Conservation (phyloP, 2,113 vertebrate genomes). For the Callipepla californica region DNA sequence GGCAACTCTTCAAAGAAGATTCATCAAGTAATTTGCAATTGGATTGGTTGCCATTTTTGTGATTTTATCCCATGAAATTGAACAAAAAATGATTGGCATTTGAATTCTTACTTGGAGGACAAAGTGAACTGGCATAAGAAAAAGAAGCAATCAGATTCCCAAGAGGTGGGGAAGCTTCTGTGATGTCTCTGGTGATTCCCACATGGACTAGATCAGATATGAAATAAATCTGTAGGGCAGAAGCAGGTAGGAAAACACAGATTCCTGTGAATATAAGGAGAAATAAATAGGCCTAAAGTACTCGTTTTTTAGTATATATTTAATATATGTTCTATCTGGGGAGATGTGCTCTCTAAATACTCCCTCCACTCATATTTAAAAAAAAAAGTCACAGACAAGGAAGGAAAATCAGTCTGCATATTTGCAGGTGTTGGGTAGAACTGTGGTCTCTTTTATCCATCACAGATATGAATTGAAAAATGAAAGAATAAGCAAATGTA, state of each 20-base stretch:
- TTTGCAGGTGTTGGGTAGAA: not conserved
- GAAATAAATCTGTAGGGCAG: not conserved
- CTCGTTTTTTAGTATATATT: not conserved
- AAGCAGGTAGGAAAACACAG: not conserved
- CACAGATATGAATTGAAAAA: not conserved
- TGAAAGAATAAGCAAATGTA: not conserved
- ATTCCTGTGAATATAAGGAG: not conserved
- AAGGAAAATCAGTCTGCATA: not conserved
- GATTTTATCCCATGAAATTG: slow-evolving; percentile 81
- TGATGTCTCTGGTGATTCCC: slow-evolving; percentile 55
- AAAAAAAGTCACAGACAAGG: not conserved
- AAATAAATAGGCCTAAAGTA: not conserved
- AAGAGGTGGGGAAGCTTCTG: slow-evolving; percentile 10
- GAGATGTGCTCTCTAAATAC: not conserved
- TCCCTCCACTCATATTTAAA: not conserved
- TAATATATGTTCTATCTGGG: not conserved
- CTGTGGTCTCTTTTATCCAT: not conserved
- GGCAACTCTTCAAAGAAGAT: slow-evolving; percentile 97
- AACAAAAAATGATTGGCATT: slow-evolving; percentile 83
- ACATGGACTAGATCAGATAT: not conserved
- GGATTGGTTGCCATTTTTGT: slow-evolving; percentile 87
- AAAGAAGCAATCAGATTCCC: slow-evolving; percentile 58
- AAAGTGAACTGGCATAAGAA: slow-evolving; percentile 58
- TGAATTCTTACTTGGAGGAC: slow-evolving; percentile 80
- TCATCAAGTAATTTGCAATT: slow-evolving; percentile 88